These are phyloP conservation scores for Arvicanthis niloticus DNA, from an alignment of 2,113 vertebrate species.

Conservation along the genomic window DNA sequence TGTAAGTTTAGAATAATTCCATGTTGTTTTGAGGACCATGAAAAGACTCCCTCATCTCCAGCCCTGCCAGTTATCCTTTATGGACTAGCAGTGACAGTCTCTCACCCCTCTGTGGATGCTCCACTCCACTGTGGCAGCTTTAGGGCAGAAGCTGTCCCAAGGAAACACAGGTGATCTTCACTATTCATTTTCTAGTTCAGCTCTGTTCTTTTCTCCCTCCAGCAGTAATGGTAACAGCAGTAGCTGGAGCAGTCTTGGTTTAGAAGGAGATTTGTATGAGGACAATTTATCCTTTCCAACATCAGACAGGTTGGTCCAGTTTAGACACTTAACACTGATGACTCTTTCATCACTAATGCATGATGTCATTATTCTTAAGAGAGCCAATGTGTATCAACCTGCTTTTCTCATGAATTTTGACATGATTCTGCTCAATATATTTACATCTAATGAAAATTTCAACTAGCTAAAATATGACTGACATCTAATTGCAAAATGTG, in stretches of 20 bases:
- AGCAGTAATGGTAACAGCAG: slow-evolving; percentile 99
- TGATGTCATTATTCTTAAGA: slow-evolving; percentile 88
- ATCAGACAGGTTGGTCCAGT: slow-evolving; percentile 97
- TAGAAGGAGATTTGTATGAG: slow-evolving; percentile 99
- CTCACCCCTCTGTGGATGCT: not conserved
- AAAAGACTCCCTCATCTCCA: not conserved
- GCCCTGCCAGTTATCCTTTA: not conserved
- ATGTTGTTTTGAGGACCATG: not conserved
- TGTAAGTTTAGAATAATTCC: slow-evolving; percentile 31
- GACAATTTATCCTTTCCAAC: slow-evolving; percentile 98
- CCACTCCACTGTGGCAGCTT: slow-evolving; percentile 45
- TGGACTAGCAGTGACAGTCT: not conserved
- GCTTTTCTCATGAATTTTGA: slow-evolving; percentile 80
- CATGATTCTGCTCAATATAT: slow-evolving; percentile 85
- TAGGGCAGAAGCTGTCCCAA: slow-evolving; percentile 67
- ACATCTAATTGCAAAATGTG: slow-evolving; percentile 81
- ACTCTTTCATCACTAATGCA: slow-evolving; percentile 89
- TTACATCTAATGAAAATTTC: slow-evolving; percentile 83
- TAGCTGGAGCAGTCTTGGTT: slow-evolving; percentile 99
- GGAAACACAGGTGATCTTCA: slow-evolving; percentile 78
- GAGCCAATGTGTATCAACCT: slow-evolving; percentile 78
- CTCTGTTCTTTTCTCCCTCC: slow-evolving; percentile 92
- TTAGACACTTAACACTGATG: slow-evolving; percentile 85
- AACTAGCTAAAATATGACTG: slow-evolving; percentile 81
- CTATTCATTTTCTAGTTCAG: slow-evolving; percentile 88